Evolutionary conservation across 2,888 invertebrate species (phyloP).

Genomic region (Orthosia incerta): DNA sequence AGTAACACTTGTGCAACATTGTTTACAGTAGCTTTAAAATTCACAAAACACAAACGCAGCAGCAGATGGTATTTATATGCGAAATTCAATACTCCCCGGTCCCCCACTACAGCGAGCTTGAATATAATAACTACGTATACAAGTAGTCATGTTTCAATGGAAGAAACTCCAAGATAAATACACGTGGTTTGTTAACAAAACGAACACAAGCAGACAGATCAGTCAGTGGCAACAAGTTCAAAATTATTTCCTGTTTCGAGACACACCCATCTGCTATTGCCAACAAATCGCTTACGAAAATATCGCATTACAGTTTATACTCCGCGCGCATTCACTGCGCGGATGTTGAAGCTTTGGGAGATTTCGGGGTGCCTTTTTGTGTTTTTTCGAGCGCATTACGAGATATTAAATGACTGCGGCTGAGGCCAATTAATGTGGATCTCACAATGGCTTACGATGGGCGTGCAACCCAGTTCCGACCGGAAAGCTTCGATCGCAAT

Average conservation of each 20-base stretch:
- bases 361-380: slow-evolving; percentile 81
- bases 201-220: slow-evolving; percentile 73
- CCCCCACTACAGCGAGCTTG: slow-evolving; percentile 69
- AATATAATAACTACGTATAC: slow-evolving; percentile 77
- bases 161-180: slow-evolving; percentile 74
- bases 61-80: slow-evolving; percentile 70
- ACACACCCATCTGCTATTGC: slow-evolving; percentile 86
- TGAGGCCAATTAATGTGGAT: slow-evolving; percentile 87
- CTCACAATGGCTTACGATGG: slow-evolving; percentile 81
- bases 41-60: slow-evolving; percentile 65
- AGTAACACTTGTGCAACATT: slow-evolving; percentile 54
- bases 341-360: slow-evolving; percentile 84
- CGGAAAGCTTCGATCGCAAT: slow-evolving; percentile 86
- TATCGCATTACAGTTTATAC: slow-evolving; percentile 85
- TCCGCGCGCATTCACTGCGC: slow-evolving; percentile 76
- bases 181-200: slow-evolving; percentile 76
- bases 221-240: slow-evolving; percentile 85
- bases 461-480: slow-evolving; percentile 88
- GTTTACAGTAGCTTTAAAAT: slow-evolving; percentile 60
- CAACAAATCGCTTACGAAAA: slow-evolving; percentile 87
- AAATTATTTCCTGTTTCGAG: slow-evolving; percentile 85
- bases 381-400: slow-evolving; percentile 80
- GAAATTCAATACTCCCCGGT: slow-evolving; percentile 72
- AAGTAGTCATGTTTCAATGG: slow-evolving; percentile 76
- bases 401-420: slow-evolving; percentile 88